phyloP scores from a whole-genome alignment of 2,888 invertebrate genomes.

The Scaptomyza polygonia region DNA sequence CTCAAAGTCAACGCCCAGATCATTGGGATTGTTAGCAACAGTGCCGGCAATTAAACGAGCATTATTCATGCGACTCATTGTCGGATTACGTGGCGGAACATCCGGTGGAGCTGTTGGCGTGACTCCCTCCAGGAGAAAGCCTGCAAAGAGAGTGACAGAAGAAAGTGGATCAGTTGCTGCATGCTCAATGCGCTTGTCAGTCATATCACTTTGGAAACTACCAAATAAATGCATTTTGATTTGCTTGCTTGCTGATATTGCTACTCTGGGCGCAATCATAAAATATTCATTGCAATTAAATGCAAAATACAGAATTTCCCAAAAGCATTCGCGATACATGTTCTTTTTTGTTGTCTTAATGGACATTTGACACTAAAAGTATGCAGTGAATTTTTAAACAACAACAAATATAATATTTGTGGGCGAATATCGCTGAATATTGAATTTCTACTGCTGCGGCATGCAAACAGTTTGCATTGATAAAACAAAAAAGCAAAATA shows the following conservation, averaged over 20 bases:
- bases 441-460: neutral
- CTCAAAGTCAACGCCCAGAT: slow-evolving; percentile 91
- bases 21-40: slow-evolving; percentile 87
- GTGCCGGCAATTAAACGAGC: slow-evolving; percentile 92
- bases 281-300: slow-evolving; percentile 38
- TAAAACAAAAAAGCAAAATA: neutral
- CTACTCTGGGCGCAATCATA: slow-evolving; percentile 6
- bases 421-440: slow-evolving; percentile 5
- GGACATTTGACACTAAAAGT: slow-evolving; percentile 56
- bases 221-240: slow-evolving; percentile 7
- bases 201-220: slow-evolving; percentile 10
- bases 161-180: slow-evolving; percentile 4
- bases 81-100: slow-evolving; percentile 95
- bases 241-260: neutral
- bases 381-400: slow-evolving; percentile 64
- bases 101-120: slow-evolving; percentile 90
- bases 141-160: slow-evolving; percentile 85
- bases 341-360: slow-evolving; percentile 3
- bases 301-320: slow-evolving; percentile 21
- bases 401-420: slow-evolving; percentile 42
- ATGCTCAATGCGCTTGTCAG: slow-evolving; percentile 3
- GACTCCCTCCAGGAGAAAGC: slow-evolving; percentile 93
- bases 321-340: slow-evolving; percentile 17
- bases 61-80: slow-evolving; percentile 96
- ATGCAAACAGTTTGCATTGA: slow-evolving; percentile 69